Evolutionary conservation across 2,113 vertebrate species (phyloP).

Genomic region (Calidris pygmaea): DNA sequence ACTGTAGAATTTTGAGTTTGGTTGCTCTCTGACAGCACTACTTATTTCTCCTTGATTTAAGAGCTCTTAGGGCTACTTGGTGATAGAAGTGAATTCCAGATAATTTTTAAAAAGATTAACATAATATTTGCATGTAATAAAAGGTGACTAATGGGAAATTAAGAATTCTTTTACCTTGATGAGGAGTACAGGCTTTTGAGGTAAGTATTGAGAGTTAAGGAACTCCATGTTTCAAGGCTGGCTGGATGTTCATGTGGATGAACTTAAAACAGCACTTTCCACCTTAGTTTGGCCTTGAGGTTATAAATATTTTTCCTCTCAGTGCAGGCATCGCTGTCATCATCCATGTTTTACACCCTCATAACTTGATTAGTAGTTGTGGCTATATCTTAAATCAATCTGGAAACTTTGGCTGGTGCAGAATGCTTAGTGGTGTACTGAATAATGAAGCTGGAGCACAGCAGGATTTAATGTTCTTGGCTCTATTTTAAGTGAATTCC

Average conservation of each 20-base stretch:
- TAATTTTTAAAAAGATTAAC: not conserved
- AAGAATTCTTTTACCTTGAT: not conserved
- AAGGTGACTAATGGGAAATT: not conserved
- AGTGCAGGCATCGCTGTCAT: not conserved
- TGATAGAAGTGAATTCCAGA: not conserved
- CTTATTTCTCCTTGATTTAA: not conserved
- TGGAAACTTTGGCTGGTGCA: not conserved
- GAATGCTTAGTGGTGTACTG: not conserved
- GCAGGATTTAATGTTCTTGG: not conserved
- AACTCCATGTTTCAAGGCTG: not conserved
- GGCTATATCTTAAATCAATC: slow-evolving; percentile 7
- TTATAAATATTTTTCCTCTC: not conserved
- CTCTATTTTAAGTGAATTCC: not conserved
- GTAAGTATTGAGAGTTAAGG: not conserved
- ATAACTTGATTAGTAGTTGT: not conserved
- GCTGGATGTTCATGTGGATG: not conserved
- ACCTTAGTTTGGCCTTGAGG: not conserved
- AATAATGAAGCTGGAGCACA: not conserved
- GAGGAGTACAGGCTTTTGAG: not conserved
- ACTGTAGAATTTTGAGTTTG: not conserved
- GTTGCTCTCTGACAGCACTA: not conserved
- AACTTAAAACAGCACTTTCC: not conserved
- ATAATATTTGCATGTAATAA: not conserved
- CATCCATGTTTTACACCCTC: not conserved
- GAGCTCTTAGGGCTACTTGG: not conserved